A percentile compares a stretch with the other conserved stretches of the same genome.
phyloP scores from a whole-genome alignment of 2,113 vertebrate species.

The Hippopotamus amphibius region DNA sequence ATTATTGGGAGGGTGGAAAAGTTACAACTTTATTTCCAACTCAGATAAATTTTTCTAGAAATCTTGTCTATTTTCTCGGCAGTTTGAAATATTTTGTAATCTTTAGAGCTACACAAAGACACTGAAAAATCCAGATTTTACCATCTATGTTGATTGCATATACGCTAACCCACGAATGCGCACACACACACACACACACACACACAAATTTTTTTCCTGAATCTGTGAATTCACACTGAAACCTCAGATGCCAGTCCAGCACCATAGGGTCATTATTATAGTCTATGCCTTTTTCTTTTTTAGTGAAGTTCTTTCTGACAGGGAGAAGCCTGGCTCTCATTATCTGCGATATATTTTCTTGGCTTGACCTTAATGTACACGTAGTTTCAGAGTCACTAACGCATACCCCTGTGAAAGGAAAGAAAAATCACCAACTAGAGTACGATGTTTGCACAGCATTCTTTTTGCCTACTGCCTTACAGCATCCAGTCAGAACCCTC shows the following conservation, averaged over 20 bases:
- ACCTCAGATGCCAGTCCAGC: background rate
- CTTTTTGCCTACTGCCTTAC: background rate
- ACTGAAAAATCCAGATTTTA: background rate
- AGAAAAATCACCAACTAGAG: background rate
- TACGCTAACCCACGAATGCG: background rate
- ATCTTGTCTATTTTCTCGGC: background rate
- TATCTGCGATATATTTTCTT: background rate
- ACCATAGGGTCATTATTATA: background rate
- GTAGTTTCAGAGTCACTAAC: background rate
- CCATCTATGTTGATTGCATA: background rate
- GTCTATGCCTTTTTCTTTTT: background rate
- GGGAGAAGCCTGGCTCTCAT: background rate
- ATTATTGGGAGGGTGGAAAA: background rate
- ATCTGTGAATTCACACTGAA: background rate
- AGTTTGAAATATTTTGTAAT: background rate
- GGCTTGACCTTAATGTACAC: background rate
- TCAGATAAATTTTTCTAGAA: background rate
- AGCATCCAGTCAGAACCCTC: background rate
- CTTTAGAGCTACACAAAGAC: too few relatives aligned
- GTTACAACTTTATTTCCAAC: background rate
- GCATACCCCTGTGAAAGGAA: background rate
- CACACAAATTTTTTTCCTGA: background rate
- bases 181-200: rapidly evolving
- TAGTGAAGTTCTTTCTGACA: background rate
- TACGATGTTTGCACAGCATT: background rate